Evolutionary conservation across 1,140 invertebrate genomes (phyloP), one percentile per base, ranked within the genome.

Genomic region (Pomacea maculata): DNA sequence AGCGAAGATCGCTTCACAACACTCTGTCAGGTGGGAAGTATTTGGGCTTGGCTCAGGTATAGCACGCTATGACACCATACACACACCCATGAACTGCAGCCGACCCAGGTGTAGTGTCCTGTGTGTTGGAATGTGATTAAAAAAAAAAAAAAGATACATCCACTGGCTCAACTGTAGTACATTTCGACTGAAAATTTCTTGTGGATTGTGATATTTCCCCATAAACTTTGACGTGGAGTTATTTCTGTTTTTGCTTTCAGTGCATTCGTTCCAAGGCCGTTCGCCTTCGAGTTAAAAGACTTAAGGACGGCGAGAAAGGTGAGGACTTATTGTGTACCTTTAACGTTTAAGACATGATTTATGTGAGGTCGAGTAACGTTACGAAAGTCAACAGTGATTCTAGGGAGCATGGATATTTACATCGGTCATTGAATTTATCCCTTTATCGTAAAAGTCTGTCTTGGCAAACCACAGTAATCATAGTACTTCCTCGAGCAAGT

Each of bases 221-320:
- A 8, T 29, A 21, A 72, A 75, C 6, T 75, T 75, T 75, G 73
- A 75, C 73, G 73, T 75, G 73, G 73, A 57, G 73, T 57, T 75
- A 57, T 57, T 75, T 75, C 57, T 72, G 29, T 72, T 21, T 74
- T n/a, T 52, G 12, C 34, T 78, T 89, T 80, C 93, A 98, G 97
- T 98, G 97, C 91, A 98, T 98, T 89, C 95, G 95, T 91, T 97
- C 96, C 65, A 95, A 96, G 89, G 96, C 96, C 86, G 98, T 98
- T 92, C 97, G 96, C 91, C 92, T 98, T 61, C 94, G 97, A 80
- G 96, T 98, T 77, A 97, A 96, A 90, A 93, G 96, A 90, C 94
- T 95, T 89, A 96, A 95, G 86, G 95, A 96, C 85, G 95, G 95
- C 79, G 94, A 95, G 93, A 92, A 97, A 89, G 95, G 96, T 97